A percentile compares a stretch with the other conserved stretches of the same genome.
Conservation (phyloP, 2,113 vertebrate species). For the Tupaia chinensis region DNA sequence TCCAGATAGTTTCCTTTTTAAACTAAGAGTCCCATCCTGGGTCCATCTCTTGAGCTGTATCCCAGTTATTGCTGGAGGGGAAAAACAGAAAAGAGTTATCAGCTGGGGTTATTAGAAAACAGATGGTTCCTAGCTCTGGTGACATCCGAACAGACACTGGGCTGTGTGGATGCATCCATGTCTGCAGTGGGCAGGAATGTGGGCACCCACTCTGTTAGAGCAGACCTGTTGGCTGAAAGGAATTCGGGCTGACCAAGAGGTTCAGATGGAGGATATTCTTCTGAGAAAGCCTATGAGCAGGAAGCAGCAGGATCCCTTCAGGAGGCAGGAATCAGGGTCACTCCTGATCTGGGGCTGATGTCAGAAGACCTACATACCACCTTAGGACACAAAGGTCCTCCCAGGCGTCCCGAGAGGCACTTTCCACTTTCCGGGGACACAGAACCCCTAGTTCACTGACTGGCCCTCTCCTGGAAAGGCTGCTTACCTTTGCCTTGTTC, state of each 20-base stretch:
- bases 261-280: neutral
- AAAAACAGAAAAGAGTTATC: conserved; percentile 60
- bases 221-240: neutral
- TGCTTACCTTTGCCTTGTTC: conserved; percentile 96
- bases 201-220: neutral
- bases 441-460: neutral
- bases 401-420: neutral
- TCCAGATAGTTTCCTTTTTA: conserved; percentile 76
- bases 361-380: neutral
- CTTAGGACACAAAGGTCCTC: rapidly evolving
- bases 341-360: neutral
- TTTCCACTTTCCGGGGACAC: neutral
- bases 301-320: neutral
- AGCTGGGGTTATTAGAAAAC: neutral
- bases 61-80: conserved; percentile 86
- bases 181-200: neutral
- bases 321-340: neutral
- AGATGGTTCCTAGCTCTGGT: neutral
- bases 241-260: neutral
- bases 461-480: neutral
- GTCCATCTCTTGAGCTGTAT: conserved; percentile 52
- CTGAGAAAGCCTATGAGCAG: neutral
- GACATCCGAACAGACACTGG: neutral
- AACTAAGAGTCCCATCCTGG: conserved; percentile 57
- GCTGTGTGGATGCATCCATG: rapidly evolving